A percentile compares a stretch with the other conserved stretches of the same genome.
Conservation (phyloP, 2,797 vertebrate species). For the Sebastes trivittatus region DNA sequence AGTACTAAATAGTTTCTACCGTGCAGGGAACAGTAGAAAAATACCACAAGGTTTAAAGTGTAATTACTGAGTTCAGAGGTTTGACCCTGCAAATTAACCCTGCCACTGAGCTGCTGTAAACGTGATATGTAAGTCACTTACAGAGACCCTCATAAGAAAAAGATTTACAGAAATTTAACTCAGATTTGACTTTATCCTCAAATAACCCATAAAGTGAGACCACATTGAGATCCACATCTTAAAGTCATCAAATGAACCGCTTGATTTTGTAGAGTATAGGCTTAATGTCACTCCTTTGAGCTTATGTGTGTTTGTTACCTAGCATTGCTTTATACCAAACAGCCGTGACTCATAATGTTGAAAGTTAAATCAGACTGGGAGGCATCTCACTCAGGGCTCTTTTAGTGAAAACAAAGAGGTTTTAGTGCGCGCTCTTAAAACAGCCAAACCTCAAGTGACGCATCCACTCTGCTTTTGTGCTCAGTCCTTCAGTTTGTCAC, state of each 20-base stretch:
- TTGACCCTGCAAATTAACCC: conserved; percentile 68
- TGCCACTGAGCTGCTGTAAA: conserved; percentile 58
- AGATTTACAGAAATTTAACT: conserved; percentile 40
- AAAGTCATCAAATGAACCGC: conserved; percentile 31
- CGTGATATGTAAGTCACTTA: conserved; percentile 28
- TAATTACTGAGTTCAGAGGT: conserved; percentile 58
- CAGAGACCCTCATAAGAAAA: conserved; percentile 43
- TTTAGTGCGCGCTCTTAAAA: conserved; percentile 62
- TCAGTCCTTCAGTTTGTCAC: conserved; percentile 68
- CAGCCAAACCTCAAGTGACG: conserved; percentile 44
- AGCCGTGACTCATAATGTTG: conserved; percentile 31
- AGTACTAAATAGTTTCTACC: conserved; percentile 2
- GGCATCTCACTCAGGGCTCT: conserved; percentile 37
- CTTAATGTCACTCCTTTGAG: background rate
- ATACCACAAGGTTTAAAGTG: conserved; percentile 47
- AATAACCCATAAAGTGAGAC: conserved; percentile 36
- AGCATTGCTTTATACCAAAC: background rate
- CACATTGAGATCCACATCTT: conserved; percentile 45
- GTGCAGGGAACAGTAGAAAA: conserved; percentile 23
- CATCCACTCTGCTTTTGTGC: conserved; percentile 69
- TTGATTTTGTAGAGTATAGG: conserved; percentile 2
- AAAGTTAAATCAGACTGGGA: conserved; percentile 36
- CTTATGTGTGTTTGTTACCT: conserved; percentile 7
- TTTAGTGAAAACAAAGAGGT: conserved; percentile 53
- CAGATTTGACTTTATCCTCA: conserved; percentile 41